These are phyloP conservation scores for Cyphomyrus plagiostoma DNA, from an alignment of 2,113 vertebrate genomes.

Conservation along the genomic window DNA sequence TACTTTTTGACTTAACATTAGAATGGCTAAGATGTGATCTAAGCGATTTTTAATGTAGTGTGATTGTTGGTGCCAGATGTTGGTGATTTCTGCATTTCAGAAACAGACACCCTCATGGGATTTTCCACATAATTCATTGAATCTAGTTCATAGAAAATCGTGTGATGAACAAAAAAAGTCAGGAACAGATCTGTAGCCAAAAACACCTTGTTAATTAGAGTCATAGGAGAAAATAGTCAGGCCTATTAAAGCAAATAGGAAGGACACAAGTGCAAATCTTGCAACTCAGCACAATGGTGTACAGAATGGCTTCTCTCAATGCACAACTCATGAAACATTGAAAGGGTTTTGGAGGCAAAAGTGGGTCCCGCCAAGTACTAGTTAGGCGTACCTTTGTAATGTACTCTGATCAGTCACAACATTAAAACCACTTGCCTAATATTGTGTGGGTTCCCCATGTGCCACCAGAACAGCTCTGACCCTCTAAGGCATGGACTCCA, in stretches of 20 bases:
- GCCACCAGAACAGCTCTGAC: not conserved
- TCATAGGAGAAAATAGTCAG: not conserved
- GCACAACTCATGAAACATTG: not conserved
- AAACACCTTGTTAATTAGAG: not conserved
- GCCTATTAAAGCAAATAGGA: not conserved
- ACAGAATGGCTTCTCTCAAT: not conserved
- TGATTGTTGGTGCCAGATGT: constrained; percentile 1
- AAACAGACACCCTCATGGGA: not conserved
- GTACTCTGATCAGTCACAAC: not conserved
- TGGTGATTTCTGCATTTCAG: not conserved
- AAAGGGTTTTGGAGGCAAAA: not conserved
- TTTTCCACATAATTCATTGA: not conserved
- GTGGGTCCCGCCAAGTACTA: not conserved
- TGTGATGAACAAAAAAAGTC: not conserved
- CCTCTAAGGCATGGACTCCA: not conserved
- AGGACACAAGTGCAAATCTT: not conserved
- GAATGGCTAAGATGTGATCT: not conserved
- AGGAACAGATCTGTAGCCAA: not conserved
- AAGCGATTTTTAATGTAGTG: not conserved
- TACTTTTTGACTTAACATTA: not conserved
- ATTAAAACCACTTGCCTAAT: not conserved
- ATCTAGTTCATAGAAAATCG: not conserved
- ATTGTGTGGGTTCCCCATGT: not conserved
- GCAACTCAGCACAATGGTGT: not conserved
- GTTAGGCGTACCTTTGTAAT: not conserved